phyloP scores from a whole-genome alignment of 2,797 vertebrate genomes.

The Alauda arvensis region DNA sequence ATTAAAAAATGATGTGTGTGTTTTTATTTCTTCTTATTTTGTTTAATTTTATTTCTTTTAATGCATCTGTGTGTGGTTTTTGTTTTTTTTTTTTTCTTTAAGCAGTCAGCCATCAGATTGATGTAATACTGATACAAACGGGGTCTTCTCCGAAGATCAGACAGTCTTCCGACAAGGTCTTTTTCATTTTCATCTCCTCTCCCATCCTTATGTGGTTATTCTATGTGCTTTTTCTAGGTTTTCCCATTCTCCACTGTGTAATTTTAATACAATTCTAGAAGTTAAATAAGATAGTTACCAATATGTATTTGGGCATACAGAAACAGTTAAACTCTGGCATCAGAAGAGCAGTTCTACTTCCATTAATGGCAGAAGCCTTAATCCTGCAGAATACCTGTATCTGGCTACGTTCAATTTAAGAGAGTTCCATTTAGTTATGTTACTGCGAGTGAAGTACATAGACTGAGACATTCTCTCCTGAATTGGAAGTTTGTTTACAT shows the following conservation, averaged over 20 bases:
- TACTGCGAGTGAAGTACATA: background rate
- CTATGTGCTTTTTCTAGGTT: background rate
- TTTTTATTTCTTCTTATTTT: background rate
- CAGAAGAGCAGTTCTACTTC: background rate
- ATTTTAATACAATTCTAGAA: background rate
- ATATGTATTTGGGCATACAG: background rate
- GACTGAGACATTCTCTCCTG: background rate
- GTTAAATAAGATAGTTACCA: background rate
- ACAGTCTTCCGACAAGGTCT: slow-evolving; percentile 81
- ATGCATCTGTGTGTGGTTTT: background rate
- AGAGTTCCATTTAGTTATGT: background rate
- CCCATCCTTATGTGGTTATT: background rate
- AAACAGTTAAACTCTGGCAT: background rate
- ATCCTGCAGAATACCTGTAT: background rate
- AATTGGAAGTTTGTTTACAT: background rate
- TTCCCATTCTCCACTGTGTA: background rate
- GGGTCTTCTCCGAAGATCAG: slow-evolving; percentile 74
- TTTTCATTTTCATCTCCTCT: background rate
- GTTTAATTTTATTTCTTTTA: background rate
- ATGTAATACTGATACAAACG: slow-evolving; percentile 88
- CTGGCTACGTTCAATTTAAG: background rate
- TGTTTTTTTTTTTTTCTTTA: slow-evolving; percentile 58
- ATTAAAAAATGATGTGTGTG: background rate
- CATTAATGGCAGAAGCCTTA: background rate
- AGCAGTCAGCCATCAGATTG: slow-evolving; percentile 85